These are phyloP conservation scores for Heliconius hewitsoni DNA, from an alignment of 1,140 invertebrate genomes.

Conservation along the genomic window DNA sequence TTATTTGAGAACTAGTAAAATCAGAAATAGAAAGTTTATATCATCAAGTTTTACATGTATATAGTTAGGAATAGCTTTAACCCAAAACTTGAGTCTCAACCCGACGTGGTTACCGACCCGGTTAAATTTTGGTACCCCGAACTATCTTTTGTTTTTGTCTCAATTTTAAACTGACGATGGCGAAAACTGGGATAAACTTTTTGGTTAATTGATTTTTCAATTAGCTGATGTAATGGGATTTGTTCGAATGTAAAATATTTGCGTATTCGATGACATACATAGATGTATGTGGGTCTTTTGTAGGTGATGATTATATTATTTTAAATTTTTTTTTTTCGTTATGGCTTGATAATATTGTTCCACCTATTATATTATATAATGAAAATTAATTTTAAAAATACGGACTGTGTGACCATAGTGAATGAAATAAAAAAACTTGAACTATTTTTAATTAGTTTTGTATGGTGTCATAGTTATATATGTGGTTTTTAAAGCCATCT, in stretches of 20 bases:
- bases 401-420: too few relatives aligned
- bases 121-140: neutral
- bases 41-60: neutral
- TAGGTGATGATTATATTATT: too few relatives aligned
- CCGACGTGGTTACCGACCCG: neutral
- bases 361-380: too few relatives aligned
- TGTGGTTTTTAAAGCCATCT: too few relatives aligned
- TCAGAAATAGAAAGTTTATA: neutral
- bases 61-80: neutral
- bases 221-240: neutral
- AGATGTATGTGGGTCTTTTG: neutral
- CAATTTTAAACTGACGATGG: neutral
- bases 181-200: neutral
- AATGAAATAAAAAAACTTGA: too few relatives aligned
- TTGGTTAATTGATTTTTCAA: slow-evolving; percentile 4
- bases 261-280: neutral
- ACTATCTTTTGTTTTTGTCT: neutral
- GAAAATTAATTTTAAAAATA: too few relatives aligned
- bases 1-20: neutral
- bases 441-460: too few relatives aligned
- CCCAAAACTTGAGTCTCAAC: slow-evolving; percentile 1
- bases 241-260: neutral
- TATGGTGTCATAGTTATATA: too few relatives aligned
- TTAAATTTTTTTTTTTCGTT: too few relatives aligned
- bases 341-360: neutral